Percentiles rank a stretch among this genome's conserved stretches.
Conservation (phyloP, 2,888 invertebrate genomes). For the Teinopalpus imperialis region DNA sequence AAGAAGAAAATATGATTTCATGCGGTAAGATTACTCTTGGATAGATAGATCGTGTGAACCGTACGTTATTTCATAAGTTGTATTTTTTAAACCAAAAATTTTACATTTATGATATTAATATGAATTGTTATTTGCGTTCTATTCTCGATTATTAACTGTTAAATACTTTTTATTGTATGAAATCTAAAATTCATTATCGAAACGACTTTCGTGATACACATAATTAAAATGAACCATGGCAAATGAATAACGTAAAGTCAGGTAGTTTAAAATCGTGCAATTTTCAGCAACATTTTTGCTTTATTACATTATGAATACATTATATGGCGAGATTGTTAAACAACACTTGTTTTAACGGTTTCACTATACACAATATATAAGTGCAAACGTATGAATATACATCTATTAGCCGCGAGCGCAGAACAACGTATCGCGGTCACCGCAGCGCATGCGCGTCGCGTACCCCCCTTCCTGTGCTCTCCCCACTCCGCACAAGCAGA, state of each 20-base stretch:
- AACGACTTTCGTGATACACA: too few species aligned
- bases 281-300: background rate
- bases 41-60: background rate
- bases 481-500: slow-evolving; percentile 57
- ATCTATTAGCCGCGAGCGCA: slow-evolving; percentile 84
- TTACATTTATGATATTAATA: too few species aligned
- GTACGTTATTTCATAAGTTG: too few species aligned
- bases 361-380: background rate
- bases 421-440: slow-evolving; percentile 83
- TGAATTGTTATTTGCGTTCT: too few species aligned
- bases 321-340: background rate
- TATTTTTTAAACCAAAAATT: too few species aligned
- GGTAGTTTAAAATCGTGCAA: too few species aligned
- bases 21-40: slow-evolving; percentile 46
- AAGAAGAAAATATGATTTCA: slow-evolving; percentile 46
- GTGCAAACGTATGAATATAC: slow-evolving; percentile 4
- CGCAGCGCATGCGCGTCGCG: slow-evolving; percentile 91
- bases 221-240: too few species aligned
- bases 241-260: too few species aligned
- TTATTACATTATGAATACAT: background rate
- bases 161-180: too few species aligned
- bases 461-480: slow-evolving; percentile 84
- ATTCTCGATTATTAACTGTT: too few species aligned
- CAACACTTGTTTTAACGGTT: slow-evolving; percentile 7
- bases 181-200: too few species aligned